These are phyloP conservation scores for Planococcus citri DNA, from an alignment of 1,140 invertebrate genomes.

Conservation along the genomic window DNA sequence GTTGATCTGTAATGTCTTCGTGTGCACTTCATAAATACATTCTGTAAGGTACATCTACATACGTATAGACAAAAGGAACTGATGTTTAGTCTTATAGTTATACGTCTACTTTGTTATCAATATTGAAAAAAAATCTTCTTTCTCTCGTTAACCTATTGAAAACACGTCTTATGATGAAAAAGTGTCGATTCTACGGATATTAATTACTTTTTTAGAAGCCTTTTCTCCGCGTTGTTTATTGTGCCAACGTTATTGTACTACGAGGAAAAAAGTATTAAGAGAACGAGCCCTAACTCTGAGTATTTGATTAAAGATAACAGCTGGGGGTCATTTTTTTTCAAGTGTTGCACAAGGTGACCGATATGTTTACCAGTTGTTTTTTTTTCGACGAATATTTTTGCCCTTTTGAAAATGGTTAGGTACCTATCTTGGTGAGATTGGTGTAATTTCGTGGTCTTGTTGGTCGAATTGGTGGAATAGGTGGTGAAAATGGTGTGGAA, in stretches of 20 bases:
- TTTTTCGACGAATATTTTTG: not conserved
- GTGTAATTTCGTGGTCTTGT: too few species aligned
- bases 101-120: not conserved
- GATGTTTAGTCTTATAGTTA: not conserved
- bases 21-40: too few species aligned
- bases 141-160: not conserved
- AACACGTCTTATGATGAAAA: not conserved
- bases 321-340: not conserved
- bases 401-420: not conserved
- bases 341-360: too few species aligned
- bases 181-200: not conserved
- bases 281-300: not conserved
- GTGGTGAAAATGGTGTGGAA: too few species aligned
- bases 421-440: too few species aligned
- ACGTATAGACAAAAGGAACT: not conserved
- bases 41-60: too few species aligned
- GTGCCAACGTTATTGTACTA: not conserved
- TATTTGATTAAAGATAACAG: constrained; percentile 5
- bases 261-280: not conserved
- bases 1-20: not conserved
- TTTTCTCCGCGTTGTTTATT: not conserved
- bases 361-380: not conserved
- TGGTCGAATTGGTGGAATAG: too few species aligned
- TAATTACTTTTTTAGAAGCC: not conserved
- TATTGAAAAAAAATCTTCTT: not conserved